These are phyloP conservation scores for Drosophila tanythrix DNA, from an alignment of 2,888 invertebrate species.

Conservation along the genomic window DNA sequence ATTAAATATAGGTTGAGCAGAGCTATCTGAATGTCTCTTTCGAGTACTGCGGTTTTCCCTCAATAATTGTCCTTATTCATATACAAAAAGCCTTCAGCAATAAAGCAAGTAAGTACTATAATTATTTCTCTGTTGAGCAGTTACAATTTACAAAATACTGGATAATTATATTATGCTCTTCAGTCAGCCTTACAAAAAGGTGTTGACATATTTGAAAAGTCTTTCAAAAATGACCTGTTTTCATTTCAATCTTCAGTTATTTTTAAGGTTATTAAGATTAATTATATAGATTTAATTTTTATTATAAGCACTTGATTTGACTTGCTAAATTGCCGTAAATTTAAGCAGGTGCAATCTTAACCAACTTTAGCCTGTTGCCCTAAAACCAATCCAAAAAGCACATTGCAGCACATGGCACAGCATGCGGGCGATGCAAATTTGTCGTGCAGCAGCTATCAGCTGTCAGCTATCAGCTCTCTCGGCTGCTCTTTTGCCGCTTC, in stretches of 20 bases:
- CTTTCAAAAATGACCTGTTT: neutral
- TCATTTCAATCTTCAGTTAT: neutral
- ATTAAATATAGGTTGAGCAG: neutral
- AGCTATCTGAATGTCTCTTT: neutral
- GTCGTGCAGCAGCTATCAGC: constrained; percentile 22
- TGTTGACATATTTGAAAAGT: neutral
- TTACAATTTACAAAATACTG: neutral
- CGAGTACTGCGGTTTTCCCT: neutral
- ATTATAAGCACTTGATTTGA: neutral
- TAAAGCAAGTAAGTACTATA: neutral
- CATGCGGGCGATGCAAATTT: constrained; percentile 52
- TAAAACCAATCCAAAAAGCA: neutral
- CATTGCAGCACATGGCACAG: constrained; percentile 2
- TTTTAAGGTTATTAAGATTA: neutral
- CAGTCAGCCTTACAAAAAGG: fast-evolving
- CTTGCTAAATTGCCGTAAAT: neutral
- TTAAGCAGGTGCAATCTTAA: neutral
- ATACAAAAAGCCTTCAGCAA: neutral
- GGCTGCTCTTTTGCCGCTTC: constrained; percentile 16
- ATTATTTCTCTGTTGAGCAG: neutral
- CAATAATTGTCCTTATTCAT: neutral
- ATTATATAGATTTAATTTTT: neutral
- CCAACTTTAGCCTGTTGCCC: neutral
- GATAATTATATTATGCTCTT: neutral
- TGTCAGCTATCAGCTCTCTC: constrained; percentile 20